Base-by-base conservation (phyloP, 2,797 vertebrate genomes). In the Semaprochilodus insignis region DNA sequence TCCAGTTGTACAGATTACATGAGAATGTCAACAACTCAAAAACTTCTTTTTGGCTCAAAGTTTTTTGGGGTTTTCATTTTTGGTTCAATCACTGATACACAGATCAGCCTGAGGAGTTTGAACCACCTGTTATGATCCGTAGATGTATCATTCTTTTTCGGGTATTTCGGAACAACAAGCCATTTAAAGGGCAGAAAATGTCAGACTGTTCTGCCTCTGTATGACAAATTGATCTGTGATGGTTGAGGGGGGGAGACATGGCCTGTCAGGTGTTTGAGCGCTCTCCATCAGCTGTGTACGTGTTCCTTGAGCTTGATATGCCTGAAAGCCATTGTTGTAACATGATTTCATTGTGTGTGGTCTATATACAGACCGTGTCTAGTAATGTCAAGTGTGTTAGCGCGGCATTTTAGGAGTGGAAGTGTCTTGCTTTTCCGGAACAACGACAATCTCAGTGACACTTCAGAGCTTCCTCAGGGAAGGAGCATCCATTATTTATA, bases 171-270 rank as follows among this genome's bases (percentile, higher is more conserved):
- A 81, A 75, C 36, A 69, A 59, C 80, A 25, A 67, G 63, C 6
- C 80, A 19, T 25, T 77, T 71, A 82, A 82, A 82, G 81, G 74
- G 66, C 81, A 77, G 66, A 27, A 77, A 77, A 82, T 82, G 74
- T 77, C 74, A 77, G 48, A 40, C 23, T 40, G 0, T 62, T 71
- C 74, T 19, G 44, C 5, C 27, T 25, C 48, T 23, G 54, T 63
- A 63, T 77, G 74, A 82, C 65, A 82, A 75, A 77, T 59, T 54
- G 36, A 75, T 59, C 62, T 31, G 63, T 74, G 62, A 76, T 48
- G 51, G 73, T 70, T 51, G 44, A 1, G 19, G 48, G 36, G 27
- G 66, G 54, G 51, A 69, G 80, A 51, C 71, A 55, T 10, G 52
- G 25, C 7, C 10, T 27, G 16, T 31, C 71, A 55, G 25, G 71